phyloP scores from a whole-genome alignment of 2,113 vertebrate species.

The Perca flavescens region DNA sequence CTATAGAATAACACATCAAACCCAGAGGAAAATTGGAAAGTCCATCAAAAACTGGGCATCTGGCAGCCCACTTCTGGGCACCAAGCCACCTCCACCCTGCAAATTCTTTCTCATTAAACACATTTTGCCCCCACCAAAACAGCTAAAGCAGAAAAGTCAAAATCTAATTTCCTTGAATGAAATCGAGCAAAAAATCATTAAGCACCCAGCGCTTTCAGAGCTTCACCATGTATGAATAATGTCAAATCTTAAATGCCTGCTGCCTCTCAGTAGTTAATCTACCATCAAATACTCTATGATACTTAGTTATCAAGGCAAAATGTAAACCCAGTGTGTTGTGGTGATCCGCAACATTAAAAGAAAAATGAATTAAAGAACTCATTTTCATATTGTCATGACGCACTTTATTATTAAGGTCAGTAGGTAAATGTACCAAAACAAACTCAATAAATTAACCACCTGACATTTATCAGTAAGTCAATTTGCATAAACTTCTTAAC shows the following conservation, averaged over 20 bases:
- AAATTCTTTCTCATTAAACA: conserved; percentile 64
- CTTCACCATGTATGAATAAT: conserved; percentile 73
- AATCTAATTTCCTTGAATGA: conserved; percentile 80
- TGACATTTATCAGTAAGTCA: background rate
- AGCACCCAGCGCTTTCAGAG: conserved; percentile 55
- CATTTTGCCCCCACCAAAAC: conserved; percentile 44
- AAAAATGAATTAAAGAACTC: background rate
- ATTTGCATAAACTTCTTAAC: background rate
- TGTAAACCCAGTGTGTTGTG: conserved; percentile 37
- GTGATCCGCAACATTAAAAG: conserved; percentile 9
- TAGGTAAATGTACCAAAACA: background rate
- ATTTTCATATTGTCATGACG: background rate
- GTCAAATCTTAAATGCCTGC: conserved; percentile 55
- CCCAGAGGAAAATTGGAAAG: conserved; percentile 47
- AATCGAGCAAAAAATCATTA: conserved; percentile 79
- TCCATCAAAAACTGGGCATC: conserved; percentile 61
- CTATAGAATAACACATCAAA: conserved; percentile 52
- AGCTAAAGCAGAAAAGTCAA: conserved; percentile 61
- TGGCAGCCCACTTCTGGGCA: conserved; percentile 51
- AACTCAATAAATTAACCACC: too few species aligned
- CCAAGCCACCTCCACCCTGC: conserved; percentile 44
- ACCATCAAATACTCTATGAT: conserved; percentile 63
- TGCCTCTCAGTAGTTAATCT: conserved; percentile 66
- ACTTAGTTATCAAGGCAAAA: conserved; percentile 39
- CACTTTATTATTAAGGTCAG: background rate